Evolutionary conservation across 2,113 vertebrate species (phyloP).

Genomic region (Oncorhynchus mykiss): DNA sequence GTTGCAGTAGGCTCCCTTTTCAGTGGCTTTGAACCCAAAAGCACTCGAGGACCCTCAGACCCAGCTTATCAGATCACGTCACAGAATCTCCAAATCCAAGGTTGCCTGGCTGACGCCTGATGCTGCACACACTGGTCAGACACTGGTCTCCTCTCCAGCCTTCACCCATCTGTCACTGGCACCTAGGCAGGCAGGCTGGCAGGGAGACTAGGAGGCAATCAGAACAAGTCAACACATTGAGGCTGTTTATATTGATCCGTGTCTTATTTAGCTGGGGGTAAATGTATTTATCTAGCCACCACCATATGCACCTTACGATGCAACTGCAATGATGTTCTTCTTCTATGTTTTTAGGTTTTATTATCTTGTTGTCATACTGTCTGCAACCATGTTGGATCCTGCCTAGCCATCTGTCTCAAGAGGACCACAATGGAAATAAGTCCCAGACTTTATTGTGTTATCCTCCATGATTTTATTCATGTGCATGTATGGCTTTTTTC

Average conservation of each 20-base stretch:
- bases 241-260: constrained; percentile 48
- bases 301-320: constrained; percentile 18
- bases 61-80: constrained; percentile 40
- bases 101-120: neutral
- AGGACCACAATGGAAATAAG: too few species aligned
- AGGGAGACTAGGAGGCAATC: constrained; percentile 37
- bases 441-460: too few species aligned
- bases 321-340: too few species aligned
- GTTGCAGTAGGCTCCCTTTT: constrained; percentile 9
- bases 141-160: too few species aligned
- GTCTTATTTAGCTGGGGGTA: constrained; percentile 31
- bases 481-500: too few species aligned
- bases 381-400: too few species aligned
- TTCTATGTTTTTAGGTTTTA: too few species aligned
- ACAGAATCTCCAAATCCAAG: constrained; percentile 30
- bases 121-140: neutral
- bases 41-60: constrained; percentile 22
- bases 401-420: too few species aligned
- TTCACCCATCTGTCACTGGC: neutral
- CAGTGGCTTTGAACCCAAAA: constrained; percentile 42
- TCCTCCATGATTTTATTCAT: too few species aligned
- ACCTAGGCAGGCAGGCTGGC: neutral
- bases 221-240: constrained; percentile 50
- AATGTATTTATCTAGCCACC: constrained; percentile 55
- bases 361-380: too few species aligned